Conservation (phyloP, 2,797 vertebrate genomes). For the Rhyacichthys aspro region DNA sequence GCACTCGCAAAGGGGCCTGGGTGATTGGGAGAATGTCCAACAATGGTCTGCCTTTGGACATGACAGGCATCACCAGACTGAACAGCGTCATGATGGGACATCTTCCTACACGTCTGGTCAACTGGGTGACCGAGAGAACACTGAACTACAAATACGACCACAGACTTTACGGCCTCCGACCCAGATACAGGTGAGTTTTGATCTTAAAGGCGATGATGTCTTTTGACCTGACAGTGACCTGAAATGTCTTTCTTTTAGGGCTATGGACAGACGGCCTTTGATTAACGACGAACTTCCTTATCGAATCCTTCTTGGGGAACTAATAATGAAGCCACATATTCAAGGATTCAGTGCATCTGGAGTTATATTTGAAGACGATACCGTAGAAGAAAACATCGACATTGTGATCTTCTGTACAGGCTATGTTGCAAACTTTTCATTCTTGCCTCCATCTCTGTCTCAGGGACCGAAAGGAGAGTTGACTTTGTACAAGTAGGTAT, state of each 20-base stretch:
- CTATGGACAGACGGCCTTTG: conserved; percentile 56
- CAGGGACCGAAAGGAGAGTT: conserved; percentile 54
- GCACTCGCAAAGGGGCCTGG: conserved; percentile 85
- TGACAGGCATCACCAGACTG: conserved; percentile 73
- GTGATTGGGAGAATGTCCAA: conserved; percentile 77
- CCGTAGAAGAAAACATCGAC: conserved; percentile 75
- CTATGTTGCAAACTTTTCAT: conserved; percentile 73
- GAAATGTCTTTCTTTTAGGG: conserved; percentile 50
- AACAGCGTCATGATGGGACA: conserved; percentile 57
- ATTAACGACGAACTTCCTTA: conserved; percentile 81
- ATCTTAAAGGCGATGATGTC: neutral
- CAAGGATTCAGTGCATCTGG: conserved; percentile 67
- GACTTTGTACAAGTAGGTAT: conserved; percentile 75
- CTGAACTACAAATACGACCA: conserved; percentile 83
- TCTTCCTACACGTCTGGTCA: conserved; percentile 71
- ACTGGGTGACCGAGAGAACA: conserved; percentile 63
- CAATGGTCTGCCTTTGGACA: conserved; percentile 84
- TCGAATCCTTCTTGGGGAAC: conserved; percentile 75
- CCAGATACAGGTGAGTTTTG: conserved; percentile 78
- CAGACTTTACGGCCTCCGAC: conserved; percentile 83
- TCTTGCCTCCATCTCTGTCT: conserved; percentile 67
- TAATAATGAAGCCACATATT: conserved; percentile 78
- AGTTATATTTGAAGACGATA: conserved; percentile 79
- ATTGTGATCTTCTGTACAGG: conserved; percentile 83
- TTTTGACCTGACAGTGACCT: neutral